These are phyloP conservation scores for Sepiola atlantica DNA, from an alignment of 2,888 invertebrate genomes.

Conservation along the genomic window DNA sequence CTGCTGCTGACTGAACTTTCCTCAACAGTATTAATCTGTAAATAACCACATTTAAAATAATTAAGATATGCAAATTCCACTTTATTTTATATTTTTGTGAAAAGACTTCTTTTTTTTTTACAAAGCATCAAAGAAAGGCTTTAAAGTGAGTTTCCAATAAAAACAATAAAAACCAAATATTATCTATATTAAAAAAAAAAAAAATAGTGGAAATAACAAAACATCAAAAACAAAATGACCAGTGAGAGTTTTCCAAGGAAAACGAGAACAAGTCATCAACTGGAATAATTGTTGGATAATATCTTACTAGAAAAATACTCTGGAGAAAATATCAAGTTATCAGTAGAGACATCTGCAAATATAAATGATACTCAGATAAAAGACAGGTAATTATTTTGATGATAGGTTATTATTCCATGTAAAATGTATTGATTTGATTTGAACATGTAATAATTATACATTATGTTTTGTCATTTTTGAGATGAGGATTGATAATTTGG, in stretches of 20 bases:
- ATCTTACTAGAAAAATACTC: slow-evolving; percentile 44
- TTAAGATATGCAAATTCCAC: too few species aligned
- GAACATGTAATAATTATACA: too few species aligned
- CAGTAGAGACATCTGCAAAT: slow-evolving; percentile 41
- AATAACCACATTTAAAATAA: too few species aligned
- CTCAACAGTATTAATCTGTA: too few species aligned
- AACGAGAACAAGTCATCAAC: slow-evolving; percentile 35
- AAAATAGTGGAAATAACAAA: not conserved
- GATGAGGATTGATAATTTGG: too few species aligned
- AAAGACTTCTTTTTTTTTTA: not conserved
- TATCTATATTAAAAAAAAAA: not conserved
- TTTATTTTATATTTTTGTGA: too few species aligned
- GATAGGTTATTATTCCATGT: not conserved
- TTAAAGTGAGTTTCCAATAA: not conserved
- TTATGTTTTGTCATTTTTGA: too few species aligned
- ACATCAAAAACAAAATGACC: slow-evolving; percentile 13
- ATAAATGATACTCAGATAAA: slow-evolving; percentile 23
- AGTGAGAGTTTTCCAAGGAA: not conserved
- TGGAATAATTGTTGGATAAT: not conserved
- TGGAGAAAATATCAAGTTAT: slow-evolving; percentile 44
- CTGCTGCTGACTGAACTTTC: too few species aligned
- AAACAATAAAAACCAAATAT: not conserved
- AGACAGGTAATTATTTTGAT: not conserved
- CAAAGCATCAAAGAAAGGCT: not conserved
- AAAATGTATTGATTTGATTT: not conserved